Evolutionary conservation across 35 echinoderm and acorn worm species (phyloP).

Genomic region (Eucidaris tribuloides): DNA sequence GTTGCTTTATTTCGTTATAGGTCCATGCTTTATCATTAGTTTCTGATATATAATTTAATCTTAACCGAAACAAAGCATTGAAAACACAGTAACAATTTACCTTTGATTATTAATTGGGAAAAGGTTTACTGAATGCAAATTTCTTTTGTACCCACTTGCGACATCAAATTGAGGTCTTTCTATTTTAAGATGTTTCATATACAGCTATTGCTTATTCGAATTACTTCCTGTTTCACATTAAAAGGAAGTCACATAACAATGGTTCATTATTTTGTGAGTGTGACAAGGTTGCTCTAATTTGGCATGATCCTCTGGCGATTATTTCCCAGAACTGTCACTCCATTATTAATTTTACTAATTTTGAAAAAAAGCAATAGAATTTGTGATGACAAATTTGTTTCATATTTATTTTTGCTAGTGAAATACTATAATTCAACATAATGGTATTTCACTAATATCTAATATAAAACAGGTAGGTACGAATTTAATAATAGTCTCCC

Average conservation of each 20-base stretch:
- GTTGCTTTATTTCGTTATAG: too few relatives aligned
- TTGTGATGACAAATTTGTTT: neutral
- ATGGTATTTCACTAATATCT: too few relatives aligned
- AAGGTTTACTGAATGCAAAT: slow-evolving; percentile 5
- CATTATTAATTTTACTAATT: neutral
- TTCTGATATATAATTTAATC: too few relatives aligned
- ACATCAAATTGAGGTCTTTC: neutral
- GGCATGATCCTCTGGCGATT: neutral
- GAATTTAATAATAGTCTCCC: neutral
- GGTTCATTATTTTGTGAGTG: neutral
- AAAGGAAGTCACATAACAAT: slow-evolving; percentile 2
- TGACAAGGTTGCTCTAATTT: neutral
- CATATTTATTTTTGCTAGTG: slow-evolving; percentile 17
- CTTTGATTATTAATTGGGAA: neutral
- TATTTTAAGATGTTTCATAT: slow-evolving; percentile 1
- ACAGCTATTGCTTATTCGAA: slow-evolving; percentile 1
- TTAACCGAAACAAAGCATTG: too few relatives aligned
- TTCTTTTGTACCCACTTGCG: neutral
- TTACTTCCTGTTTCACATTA: slow-evolving; percentile 3
- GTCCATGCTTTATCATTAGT: too few relatives aligned
- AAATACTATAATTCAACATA: neutral
- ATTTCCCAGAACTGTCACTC: neutral
- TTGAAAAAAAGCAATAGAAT: neutral
- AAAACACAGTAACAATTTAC: slow-evolving; percentile 11
- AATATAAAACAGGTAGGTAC: too few relatives aligned